phyloP scores from a whole-genome alignment of 2,888 invertebrate genomes.

The Erebia ligea region DNA sequence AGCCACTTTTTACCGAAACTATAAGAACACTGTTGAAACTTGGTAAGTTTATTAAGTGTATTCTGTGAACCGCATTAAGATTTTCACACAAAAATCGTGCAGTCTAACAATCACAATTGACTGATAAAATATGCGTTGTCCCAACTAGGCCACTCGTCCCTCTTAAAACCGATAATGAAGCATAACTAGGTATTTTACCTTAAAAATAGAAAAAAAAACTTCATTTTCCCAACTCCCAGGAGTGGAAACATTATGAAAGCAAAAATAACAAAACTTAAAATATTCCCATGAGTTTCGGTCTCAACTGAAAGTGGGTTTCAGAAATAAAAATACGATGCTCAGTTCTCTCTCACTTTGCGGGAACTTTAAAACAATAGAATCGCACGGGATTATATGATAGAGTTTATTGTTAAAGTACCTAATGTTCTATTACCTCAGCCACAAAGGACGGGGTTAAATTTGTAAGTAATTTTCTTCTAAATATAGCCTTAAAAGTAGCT shows the following conservation, averaged over 20 bases:
- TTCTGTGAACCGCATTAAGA: too few species aligned
- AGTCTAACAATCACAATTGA: too few species aligned
- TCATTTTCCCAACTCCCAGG: not conserved
- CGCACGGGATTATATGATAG: conserved; percentile 16
- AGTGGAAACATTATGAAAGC: conserved; percentile 7
- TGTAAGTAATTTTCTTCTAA: not conserved
- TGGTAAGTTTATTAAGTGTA: too few species aligned
- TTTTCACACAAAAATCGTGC: too few species aligned
- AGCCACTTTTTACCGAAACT: too few species aligned
- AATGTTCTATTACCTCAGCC: not conserved
- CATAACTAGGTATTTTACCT: not conserved
- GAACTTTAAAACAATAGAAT: conserved; percentile 42
- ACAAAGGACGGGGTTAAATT: not conserved
- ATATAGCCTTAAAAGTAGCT: too few species aligned
- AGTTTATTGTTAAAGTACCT: conserved; percentile 5
- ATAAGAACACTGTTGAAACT: too few species aligned
- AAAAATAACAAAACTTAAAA: conserved; percentile 33
- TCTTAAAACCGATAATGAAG: too few species aligned
- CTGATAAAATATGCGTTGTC: too few species aligned
- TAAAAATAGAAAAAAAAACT: conserved; percentile 7
- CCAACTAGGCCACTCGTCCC: too few species aligned
- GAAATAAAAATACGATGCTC: conserved; percentile 38
- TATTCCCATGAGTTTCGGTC: conserved; percentile 35
- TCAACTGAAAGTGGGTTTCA: conserved; percentile 31
- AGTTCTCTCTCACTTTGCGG: conserved; percentile 24